Evolutionary conservation across 35 echinoderm and acorn worm genomes (phyloP).

Genomic region (Nesometra sesokonis): DNA sequence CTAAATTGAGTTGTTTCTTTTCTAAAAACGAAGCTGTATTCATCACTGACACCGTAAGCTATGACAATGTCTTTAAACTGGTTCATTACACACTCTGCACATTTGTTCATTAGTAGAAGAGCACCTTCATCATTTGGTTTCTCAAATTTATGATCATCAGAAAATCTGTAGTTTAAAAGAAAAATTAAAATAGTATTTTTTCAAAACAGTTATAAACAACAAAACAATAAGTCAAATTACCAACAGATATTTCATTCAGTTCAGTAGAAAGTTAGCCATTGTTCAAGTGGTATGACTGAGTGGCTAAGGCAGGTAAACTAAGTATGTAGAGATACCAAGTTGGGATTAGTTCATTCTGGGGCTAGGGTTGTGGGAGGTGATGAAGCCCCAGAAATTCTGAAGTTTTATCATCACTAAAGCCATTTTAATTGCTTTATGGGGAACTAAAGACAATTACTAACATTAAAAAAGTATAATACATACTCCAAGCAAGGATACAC

Average conservation of each 20-base stretch:
- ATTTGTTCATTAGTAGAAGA: constrained; percentile 50
- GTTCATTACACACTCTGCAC: constrained; percentile 77
- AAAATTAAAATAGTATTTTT: neutral
- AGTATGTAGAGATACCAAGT: too few species aligned
- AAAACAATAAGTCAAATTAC: neutral
- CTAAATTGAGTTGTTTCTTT: constrained; percentile 85
- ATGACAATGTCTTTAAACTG: constrained; percentile 88
- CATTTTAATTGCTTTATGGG: too few species aligned
- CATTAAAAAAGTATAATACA: too few species aligned
- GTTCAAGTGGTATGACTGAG: neutral
- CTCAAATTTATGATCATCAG: constrained; percentile 70
- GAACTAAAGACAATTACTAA: too few species aligned
- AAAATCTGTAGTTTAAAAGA: constrained; percentile 82
- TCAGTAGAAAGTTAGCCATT: neutral
- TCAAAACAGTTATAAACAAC: neutral
- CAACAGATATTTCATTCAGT: neutral
- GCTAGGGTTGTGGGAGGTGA: too few species aligned
- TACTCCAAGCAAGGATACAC: too few species aligned
- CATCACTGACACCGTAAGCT: constrained; percentile 94
- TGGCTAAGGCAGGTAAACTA: too few species aligned
- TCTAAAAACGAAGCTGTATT: constrained; percentile 88
- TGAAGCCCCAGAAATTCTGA: too few species aligned
- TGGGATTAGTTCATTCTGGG: too few species aligned
- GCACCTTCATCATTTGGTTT: constrained; percentile 83
- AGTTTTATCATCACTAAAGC: too few species aligned